Evolutionary conservation across 2,113 vertebrate genomes (phyloP).

Genomic region (Pongo pygmaeus): DNA sequence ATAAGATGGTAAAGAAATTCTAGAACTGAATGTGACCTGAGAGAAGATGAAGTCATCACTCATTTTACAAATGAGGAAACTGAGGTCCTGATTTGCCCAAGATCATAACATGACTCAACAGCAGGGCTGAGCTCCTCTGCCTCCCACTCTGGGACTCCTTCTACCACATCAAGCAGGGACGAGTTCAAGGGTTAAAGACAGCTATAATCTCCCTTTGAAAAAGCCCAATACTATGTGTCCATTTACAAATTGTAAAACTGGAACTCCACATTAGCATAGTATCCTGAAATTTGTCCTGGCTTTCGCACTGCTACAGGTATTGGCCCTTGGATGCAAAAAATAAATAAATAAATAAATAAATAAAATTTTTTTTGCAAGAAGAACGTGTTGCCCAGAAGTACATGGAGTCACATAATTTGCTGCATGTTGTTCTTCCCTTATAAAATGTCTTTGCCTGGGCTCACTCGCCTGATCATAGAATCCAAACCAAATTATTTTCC

Average conservation of each 20-base stretch:
- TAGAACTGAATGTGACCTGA: neutral
- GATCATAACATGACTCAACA: neutral
- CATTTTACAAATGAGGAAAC: constrained; percentile 2
- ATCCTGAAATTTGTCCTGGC: neutral
- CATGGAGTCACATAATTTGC: neutral
- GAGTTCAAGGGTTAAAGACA: neutral
- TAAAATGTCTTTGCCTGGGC: neutral
- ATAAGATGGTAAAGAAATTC: neutral
- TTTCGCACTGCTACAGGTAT: neutral
- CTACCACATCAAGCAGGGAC: neutral
- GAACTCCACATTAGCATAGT: neutral
- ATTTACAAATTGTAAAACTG: neutral
- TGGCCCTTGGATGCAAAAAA: neutral
- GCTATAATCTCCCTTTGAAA: neutral
- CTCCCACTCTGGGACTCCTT: neutral
- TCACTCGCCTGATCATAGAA: neutral
- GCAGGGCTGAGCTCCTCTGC: neutral
- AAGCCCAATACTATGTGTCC: neutral
- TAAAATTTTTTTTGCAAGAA: neutral
- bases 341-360: too few species aligned
- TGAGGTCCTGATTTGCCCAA: neutral
- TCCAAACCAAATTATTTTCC: neutral
- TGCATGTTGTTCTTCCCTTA: neutral
- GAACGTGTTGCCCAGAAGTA: neutral
- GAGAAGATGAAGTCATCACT: neutral